Evolutionary conservation across 2,888 invertebrate species (phyloP).

Genomic region (Seira ritae): DNA sequence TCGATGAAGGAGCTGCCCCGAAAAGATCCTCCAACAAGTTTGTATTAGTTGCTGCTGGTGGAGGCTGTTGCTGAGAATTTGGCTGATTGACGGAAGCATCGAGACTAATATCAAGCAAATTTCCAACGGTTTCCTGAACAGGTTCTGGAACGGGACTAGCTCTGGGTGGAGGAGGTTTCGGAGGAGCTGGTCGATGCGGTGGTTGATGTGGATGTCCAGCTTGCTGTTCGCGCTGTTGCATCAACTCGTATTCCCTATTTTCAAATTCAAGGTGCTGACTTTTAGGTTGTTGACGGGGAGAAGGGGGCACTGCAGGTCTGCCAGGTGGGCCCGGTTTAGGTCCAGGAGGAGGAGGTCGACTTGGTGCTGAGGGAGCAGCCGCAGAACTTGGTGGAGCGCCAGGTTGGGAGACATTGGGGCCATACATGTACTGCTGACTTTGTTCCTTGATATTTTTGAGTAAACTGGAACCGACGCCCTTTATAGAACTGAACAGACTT

Average conservation of each 20-base stretch:
- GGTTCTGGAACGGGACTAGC: conserved; percentile 38
- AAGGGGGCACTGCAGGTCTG: conserved; percentile 56
- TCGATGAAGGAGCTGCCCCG: conserved; percentile 40
- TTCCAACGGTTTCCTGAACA: conserved; percentile 52
- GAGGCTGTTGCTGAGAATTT: not conserved
- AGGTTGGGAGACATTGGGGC: conserved; percentile 27
- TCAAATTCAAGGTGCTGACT: conserved; percentile 63
- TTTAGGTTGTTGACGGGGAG: conserved; percentile 33
- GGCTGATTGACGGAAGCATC: conserved; percentile 23
- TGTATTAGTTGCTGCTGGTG: conserved; percentile 7
- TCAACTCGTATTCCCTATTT: conserved; percentile 60
- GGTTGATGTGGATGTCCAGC: conserved; percentile 23
- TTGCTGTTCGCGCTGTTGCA: conserved; percentile 41
- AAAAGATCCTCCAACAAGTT: conserved; percentile 69
- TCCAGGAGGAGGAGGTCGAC: conserved; percentile 26
- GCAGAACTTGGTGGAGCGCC: conserved; percentile 14
- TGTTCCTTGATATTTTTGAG: conserved; percentile 72
- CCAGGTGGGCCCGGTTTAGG: conserved; percentile 21
- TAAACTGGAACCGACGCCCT: conserved; percentile 70
- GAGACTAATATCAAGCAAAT: conserved; percentile 59
- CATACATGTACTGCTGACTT: conserved; percentile 63
- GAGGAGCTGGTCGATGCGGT: conserved; percentile 43
- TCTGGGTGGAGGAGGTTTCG: conserved; percentile 55
- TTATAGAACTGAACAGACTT: conserved; percentile 58
- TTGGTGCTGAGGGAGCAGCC: not conserved